Base-by-base conservation (phyloP, 2,797 vertebrate genomes). In the Myotis planiceps region DNA sequence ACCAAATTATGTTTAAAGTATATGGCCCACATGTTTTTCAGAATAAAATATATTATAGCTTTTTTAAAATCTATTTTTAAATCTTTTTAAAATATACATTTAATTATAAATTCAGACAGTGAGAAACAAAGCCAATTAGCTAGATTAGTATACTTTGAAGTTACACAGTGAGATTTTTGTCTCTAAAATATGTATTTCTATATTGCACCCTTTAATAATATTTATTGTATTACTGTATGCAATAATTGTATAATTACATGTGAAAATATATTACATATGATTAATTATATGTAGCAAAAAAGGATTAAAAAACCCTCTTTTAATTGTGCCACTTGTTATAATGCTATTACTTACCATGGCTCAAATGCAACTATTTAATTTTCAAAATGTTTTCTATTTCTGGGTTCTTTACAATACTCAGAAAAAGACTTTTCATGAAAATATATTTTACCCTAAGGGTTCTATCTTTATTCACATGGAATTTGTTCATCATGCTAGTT, bases 81-180 rank as follows among this genome's bases (percentile, higher is more conserved):
- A 51, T 53, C 1, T n/a, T 49, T 72, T 71, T 90, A 27, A 0
- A 90, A 76, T 51, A 21, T 39, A 29, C 23, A 34, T 88, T 88
- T 88, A 90, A 49, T 92, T 72, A 71, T 71, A 75, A 68, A 81
- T 74, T 88, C 23, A 79, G 27, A 96, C 92, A 92, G 21, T 89
- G 66, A 60, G 34, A 92, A 89, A 78, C 42, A 88, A 93, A 93
- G 21, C 23, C 1, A 23, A 7, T 80, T 92, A 90, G 19, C 9
- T 27, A 85, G 18, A 81, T 88, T 63, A 65, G 1, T 87, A 53
- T 79, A 78, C n/a, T 87, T 90, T 69, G 55, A 88, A 94, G 9
- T 3, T 65, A 39, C 13, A 81, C n/a, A 34, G 27, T 91, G 27
- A 85, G 42, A 53, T 78, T 65, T 90, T 90, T 86, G 1, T 42